A percentile compares a stretch with the other conserved stretches of the same genome.
phyloP scores from a whole-genome alignment of 2,888 invertebrate genomes.

The Dione juno region DNA sequence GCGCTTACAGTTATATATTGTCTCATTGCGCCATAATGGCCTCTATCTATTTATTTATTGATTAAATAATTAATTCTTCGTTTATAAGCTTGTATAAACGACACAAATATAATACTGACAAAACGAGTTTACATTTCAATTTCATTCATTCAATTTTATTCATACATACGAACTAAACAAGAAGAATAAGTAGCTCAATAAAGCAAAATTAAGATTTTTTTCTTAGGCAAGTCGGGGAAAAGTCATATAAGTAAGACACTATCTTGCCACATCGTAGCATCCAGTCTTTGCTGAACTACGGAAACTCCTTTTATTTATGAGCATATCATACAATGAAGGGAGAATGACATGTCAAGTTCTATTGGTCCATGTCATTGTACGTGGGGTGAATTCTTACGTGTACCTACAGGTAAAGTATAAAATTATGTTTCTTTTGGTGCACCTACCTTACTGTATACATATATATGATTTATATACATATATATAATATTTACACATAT shows the following conservation, averaged over 20 bases:
- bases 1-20: no score
- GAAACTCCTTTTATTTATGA: constrained; percentile 48
- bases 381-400: constrained; percentile 57
- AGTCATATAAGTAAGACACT: constrained; percentile 56
- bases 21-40: no score
- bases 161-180: no score
- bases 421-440: constrained; percentile 58
- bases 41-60: no score
- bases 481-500: no score
- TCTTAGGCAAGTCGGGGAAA: constrained; percentile 51
- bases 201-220: constrained; percentile 25
- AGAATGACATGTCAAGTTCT: constrained; percentile 50
- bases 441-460: constrained; percentile 33
- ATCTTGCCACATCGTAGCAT: constrained; percentile 38
- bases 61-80: no score
- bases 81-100: no score
- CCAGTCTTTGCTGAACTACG: constrained; percentile 55
- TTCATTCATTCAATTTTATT: background rate
- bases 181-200: background rate
- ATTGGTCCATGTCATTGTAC: constrained; percentile 53
- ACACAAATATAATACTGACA: no score
- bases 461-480: no score
- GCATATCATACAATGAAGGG: constrained; percentile 41
- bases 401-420: constrained; percentile 54
- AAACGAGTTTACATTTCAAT: no score